Percentiles rank a stretch among this genome's conserved stretches.
Evolutionary conservation across 92 coral and sea anemone genomes (phyloP).

Genomic region (Porites lobata): DNA sequence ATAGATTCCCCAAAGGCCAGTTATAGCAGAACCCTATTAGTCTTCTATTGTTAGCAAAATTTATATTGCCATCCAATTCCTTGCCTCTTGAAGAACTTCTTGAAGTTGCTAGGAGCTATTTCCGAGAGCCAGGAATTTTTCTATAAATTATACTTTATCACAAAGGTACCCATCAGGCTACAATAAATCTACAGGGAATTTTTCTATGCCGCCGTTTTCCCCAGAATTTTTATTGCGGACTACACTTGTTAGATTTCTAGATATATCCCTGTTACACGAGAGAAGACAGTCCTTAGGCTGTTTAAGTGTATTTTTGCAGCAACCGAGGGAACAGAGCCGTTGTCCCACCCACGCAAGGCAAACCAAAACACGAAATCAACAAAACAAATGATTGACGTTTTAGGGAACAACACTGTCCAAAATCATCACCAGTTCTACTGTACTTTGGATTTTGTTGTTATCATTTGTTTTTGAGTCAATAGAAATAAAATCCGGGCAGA

Average conservation of each 20-base stretch:
- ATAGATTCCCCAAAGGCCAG: neutral
- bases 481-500: neutral
- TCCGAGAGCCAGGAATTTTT: conserved; percentile 17
- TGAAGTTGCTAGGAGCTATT: conserved; percentile 20
- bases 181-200: neutral
- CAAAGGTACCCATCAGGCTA: neutral
- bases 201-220: neutral
- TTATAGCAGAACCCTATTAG: neutral
- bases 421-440: neutral
- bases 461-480: neutral
- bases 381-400: neutral
- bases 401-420: neutral
- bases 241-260: neutral
- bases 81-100: neutral
- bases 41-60: neutral
- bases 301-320: neutral
- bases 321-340: neutral
- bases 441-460: neutral
- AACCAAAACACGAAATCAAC: neutral
- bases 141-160: neutral
- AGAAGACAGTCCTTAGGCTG: neutral
- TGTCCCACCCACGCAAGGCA: neutral
- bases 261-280: neutral
- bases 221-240: neutral
- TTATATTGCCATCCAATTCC: neutral